Conservation (phyloP, 2,113 vertebrate genomes). For the Vanacampus margaritifer region DNA sequence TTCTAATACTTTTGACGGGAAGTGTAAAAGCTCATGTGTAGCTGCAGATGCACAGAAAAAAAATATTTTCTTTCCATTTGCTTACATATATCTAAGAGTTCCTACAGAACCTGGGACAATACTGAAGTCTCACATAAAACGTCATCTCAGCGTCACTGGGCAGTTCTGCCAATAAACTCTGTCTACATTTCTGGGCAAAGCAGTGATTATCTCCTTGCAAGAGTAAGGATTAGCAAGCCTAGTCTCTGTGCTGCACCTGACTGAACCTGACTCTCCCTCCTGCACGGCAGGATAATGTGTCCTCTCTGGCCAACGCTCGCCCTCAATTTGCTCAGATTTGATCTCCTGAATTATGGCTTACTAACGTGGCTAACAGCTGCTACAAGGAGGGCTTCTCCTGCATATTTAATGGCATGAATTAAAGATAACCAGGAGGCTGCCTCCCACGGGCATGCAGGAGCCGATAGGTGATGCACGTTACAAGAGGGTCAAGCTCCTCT, state of each 20-base stretch:
- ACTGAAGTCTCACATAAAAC: not conserved
- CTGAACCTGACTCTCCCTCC: constrained; percentile 52
- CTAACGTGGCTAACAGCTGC: constrained; percentile 64
- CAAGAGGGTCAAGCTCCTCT: constrained; percentile 45
- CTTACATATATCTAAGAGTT: not conserved
- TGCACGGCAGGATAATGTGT: constrained; percentile 49
- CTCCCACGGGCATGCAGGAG: constrained; percentile 38
- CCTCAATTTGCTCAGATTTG: constrained; percentile 65
- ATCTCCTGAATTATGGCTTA: constrained; percentile 64
- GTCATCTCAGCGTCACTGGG: not conserved
- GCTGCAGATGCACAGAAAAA: too few species aligned
- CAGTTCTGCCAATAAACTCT: not conserved
- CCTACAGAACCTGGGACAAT: not conserved
- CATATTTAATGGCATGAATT: constrained; percentile 69
- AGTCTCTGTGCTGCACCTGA: constrained; percentile 52
- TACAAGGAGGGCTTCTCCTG: constrained; percentile 58
- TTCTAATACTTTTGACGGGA: too few species aligned
- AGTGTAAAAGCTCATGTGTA: too few species aligned
- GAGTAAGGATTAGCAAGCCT: constrained; percentile 54
- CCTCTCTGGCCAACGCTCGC: constrained; percentile 50
- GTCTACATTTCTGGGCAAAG: constrained; percentile 20
- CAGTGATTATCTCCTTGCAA: constrained; percentile 39
- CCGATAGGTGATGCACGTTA: constrained; percentile 42
- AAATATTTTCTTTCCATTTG: too few species aligned
- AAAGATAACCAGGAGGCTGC: constrained; percentile 64